Base-by-base conservation (phyloP, 1,140 invertebrate genomes). In the Drosophila trapezifrons region DNA sequence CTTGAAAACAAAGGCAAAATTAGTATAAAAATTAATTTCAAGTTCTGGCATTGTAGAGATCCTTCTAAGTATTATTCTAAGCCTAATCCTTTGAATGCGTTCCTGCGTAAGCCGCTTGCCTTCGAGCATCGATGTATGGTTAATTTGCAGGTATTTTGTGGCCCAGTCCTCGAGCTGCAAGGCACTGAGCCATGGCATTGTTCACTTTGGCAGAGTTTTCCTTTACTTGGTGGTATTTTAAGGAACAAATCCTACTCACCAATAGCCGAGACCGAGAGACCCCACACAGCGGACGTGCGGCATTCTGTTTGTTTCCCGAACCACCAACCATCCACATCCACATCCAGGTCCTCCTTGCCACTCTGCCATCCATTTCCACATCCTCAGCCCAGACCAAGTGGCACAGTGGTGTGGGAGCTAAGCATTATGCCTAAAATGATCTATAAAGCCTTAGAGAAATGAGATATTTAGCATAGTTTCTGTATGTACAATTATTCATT, bases 221-320 rank as follows among this genome's bases (percentile, higher is more conserved):
- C 18, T 37, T 27, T n/a, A 12, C 27, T 52, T 66, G 62, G 45
- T 25, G 20, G 65, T 27, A 29, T 45, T 22, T 29, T 37, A n/a
- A 5, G 32, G 42, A 27, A 32, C 65, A 65, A 67, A 64, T 42
- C 35, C 35, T 13, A 4, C 43, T 17, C 35, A 25, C 57, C 64
- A 49, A 65, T 35, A 35, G 35, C 35, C n/a, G 12, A 13, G 18
- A 52, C 45, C 37, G 25, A 27, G 37, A 43, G 18, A n/a, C 45
- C 47, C 7, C 63, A 25, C 43, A 40, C 15, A 20, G 12, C 29
- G 38, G 13, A 43, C 17, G 22, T 52, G 37, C 20, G 22, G 22
- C 63, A 46, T 56, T 69, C 35, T 66, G 49, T 64, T 69, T 69
- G 63, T 22, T 69, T 15, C 20, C 29, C 32, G 29, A n/a, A 70